These are phyloP conservation scores for Pseudococcus jackbeardsleyi DNA, from an alignment of 2,888 invertebrate species.

Conservation along the genomic window DNA sequence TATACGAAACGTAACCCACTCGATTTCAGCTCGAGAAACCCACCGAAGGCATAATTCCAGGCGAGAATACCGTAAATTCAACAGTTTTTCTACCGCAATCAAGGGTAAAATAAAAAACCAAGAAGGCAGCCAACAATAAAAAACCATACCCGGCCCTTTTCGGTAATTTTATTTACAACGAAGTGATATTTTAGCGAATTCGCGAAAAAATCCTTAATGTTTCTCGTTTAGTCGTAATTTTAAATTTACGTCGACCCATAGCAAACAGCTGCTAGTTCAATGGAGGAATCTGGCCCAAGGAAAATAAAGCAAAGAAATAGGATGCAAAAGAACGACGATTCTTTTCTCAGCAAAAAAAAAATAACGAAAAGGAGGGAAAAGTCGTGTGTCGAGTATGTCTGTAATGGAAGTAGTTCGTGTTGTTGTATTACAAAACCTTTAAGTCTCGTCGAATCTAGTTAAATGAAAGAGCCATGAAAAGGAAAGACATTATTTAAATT, in stretches of 20 bases:
- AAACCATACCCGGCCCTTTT: neutral
- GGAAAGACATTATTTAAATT: constrained; percentile 50
- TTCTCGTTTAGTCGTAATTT: constrained; percentile 13
- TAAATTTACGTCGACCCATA: constrained; percentile 13
- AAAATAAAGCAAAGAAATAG: neutral
- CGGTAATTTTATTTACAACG: constrained; percentile 44
- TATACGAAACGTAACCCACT: too few relatives aligned
- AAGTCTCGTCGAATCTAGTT: constrained; percentile 39
- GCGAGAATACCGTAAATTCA: neutral
- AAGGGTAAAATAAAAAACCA: neutral
- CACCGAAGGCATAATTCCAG: neutral
- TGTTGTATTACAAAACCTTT: constrained; percentile 45
- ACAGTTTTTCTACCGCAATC: neutral
- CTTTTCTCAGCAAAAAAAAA: neutral
- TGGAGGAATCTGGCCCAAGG: neutral
- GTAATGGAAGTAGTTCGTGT: constrained; percentile 25
- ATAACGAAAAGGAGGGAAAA: neutral
- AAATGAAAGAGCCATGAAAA: constrained; percentile 50
- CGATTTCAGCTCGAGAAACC: too few relatives aligned
- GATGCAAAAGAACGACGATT: neutral
- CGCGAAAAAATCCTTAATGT: neutral
- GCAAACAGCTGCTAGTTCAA: neutral
- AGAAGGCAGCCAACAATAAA: neutral
- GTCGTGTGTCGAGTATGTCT: neutral
- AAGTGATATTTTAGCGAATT: constrained; percentile 24